Base-by-base conservation (phyloP, 2,113 vertebrate genomes). In the Edolisoma coerulescens region DNA sequence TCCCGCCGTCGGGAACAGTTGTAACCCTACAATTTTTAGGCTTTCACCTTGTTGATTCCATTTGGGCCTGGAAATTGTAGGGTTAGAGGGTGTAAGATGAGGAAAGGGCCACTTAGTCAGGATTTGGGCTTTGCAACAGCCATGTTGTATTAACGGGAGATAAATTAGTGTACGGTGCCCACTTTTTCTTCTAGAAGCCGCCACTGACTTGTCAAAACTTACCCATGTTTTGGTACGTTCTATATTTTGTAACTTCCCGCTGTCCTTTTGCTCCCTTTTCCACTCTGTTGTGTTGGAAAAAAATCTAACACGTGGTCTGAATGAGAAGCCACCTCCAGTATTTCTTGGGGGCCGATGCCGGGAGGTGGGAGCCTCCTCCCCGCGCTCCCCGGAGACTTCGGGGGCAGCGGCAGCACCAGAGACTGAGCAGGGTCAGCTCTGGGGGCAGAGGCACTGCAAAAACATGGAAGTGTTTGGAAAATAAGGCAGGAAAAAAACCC, bases 21-120 rank as follows among this genome's bases (percentile, higher is more conserved):
- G 86, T 87, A 94, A 96, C 96, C 97, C 97, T 98, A 94, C 94
- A 96, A 89, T 97, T 97, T 93, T 92, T 91, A 97, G 97, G 97
- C 95, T 94, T 83, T 47, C 17, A 73, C 96, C 96, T 97, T 84
- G 56, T 73, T 84, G 89, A 94, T 97, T 97, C 96, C 92, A 77
- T 91, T 92, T 89, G 63, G 93, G 92, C 97, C 97, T 97, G 95
- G 88, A 96, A 98, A 83, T 95, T 95, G 83, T 97, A 97, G 97
- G 97, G 97, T 97, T 96, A 70, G 84, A 63, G 91, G 86, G 87
- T 47, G 54, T 52, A 11, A 44, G 89, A 8, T 57, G 89, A 92
- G 35, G 80, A 33, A 67, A 90, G 61, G 94, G 91, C 91, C 93
- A 89, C 82, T 94, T 18, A 57, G 85, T 83, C 57, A 74, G 96